phyloP scores from a whole-genome alignment of 1,140 invertebrate genomes.

The Drosophila takahashii region DNA sequence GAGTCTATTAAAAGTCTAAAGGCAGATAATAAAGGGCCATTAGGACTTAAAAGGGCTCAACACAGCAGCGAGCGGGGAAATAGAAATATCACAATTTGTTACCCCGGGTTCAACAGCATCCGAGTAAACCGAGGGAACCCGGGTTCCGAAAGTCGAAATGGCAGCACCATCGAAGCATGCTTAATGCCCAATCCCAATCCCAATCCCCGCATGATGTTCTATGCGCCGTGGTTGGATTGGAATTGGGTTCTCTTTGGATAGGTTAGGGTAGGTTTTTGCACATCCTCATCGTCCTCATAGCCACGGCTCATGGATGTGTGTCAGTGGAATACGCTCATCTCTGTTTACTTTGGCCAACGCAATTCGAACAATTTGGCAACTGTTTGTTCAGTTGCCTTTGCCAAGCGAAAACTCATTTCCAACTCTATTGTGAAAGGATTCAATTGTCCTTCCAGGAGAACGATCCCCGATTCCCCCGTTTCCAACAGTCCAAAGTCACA shows the following conservation, averaged over 20 bases:
- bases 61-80: slow-evolving; percentile 72
- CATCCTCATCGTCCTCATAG: slow-evolving; percentile 17
- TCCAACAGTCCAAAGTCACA: slow-evolving; percentile 69
- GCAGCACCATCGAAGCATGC: slow-evolving; percentile 82
- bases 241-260: slow-evolving; percentile 13
- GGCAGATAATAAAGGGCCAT: slow-evolving; percentile 84
- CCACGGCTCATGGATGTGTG: slow-evolving; percentile 50
- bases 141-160: slow-evolving; percentile 79
- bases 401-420: slow-evolving; percentile 64
- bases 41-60: slow-evolving; percentile 84
- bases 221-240: slow-evolving; percentile 35
- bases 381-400: slow-evolving; percentile 65
- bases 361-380: slow-evolving; percentile 80
- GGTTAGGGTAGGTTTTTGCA: slow-evolving; percentile 79
- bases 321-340: slow-evolving; percentile 63
- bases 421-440: slow-evolving; percentile 64
- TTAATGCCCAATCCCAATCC: slow-evolving; percentile 78
- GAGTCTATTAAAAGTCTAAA: slow-evolving; percentile 85
- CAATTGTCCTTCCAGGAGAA: slow-evolving; percentile 48
- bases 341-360: slow-evolving; percentile 80
- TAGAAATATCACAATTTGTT: slow-evolving; percentile 52
- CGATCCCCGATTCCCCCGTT: slow-evolving; percentile 11
- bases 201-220: slow-evolving; percentile 51
- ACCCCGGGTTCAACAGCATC: slow-evolving; percentile 62
- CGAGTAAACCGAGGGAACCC: slow-evolving; percentile 31